Base-by-base conservation (phyloP, 2,888 invertebrate genomes). In the Caenorhabditis macrosperma region DNA sequence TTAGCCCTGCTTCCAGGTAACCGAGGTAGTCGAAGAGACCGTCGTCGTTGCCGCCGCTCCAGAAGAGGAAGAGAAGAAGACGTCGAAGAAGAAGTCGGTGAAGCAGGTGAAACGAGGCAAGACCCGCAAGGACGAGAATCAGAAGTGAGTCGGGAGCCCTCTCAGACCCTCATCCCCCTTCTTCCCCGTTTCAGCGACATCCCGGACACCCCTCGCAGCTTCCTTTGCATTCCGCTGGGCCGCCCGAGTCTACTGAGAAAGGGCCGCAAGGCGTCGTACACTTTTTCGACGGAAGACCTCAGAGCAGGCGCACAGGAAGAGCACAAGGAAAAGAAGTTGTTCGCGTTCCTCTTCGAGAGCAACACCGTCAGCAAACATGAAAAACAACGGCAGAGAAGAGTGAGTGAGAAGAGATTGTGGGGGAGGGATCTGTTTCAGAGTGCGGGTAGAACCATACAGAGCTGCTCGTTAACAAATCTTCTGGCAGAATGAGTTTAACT, bases 211-310 rank as follows among this genome's bases (percentile, higher is more conserved):
- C 54, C 64, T 10, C 69, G 52, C 15, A 55, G 63, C 12, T 78
- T 78, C 57, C 63, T 78, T 10, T 75, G 71, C 35, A 63, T 69
- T 24, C 64, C 72, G n/a, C 54, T 68, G 15, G 52, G 71, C 20
- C 66, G 60, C 55, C 80, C 81, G 35, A 71, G 52, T 30, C 20
- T 81, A 1, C 46, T 77, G 28, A 63, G 46, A 44, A 67, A 69
- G 52, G 81, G 81, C 67, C 76, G 76, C 22, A 71, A 72, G 75
- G 81, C 81, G 10, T 78, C 81, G 7, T 82, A 82, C 61, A 69
- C 78, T 0, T 78, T 82, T 46, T 78, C 81, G 9, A 74, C 63
- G 10, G 76, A 81, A 46, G 81, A 81, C 41, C 26, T 80, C 48
- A 68, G 79, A 38, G 60, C 64, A n/a, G n/a, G n/a, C n/a, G n/a